Evolutionary conservation across 1,140 invertebrate species (phyloP).

Genomic region (Carposina sasakii): DNA sequence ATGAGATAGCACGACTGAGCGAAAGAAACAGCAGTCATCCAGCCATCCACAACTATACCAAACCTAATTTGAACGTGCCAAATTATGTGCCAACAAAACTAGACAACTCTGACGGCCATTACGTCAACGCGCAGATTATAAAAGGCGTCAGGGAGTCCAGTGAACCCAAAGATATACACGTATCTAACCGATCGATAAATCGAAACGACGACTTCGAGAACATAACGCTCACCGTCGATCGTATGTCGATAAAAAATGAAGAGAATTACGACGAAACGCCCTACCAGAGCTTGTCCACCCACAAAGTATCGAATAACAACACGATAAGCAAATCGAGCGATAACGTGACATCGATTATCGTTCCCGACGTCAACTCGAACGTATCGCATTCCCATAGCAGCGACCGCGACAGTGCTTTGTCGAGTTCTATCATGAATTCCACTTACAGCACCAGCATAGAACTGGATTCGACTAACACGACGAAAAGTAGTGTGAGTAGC

Average conservation of each 20-base stretch:
- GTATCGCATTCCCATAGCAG: constrained; percentile 33
- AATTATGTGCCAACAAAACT: constrained; percentile 28
- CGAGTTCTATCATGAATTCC: constrained; percentile 48
- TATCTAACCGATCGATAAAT: constrained; percentile 35
- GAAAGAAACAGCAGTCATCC: constrained; percentile 60
- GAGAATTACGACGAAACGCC: constrained; percentile 58
- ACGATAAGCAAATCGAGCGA: constrained; percentile 49
- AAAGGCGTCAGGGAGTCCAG: constrained; percentile 55
- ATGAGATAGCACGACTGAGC: constrained; percentile 71
- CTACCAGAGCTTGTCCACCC: constrained; percentile 58
- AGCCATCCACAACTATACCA: constrained; percentile 41
- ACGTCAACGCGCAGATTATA: constrained; percentile 65
- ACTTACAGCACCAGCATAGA: constrained; percentile 39
- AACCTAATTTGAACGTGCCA: constrained; percentile 28
- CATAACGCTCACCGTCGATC: constrained; percentile 31
- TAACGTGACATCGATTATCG: constrained; percentile 61
- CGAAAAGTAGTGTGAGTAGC: constrained; percentile 36
- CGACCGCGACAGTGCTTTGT: constrained; percentile 39
- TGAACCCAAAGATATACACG: constrained; percentile 42
- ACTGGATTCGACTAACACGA: constrained; percentile 26
- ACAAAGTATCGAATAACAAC: constrained; percentile 46
- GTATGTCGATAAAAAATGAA: constrained; percentile 41
- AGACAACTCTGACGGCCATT: constrained; percentile 51
- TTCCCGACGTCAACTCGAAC: constrained; percentile 40
- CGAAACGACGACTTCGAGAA: constrained; percentile 35